Evolutionary conservation across 2,113 vertebrate genomes (phyloP).

Genomic region (Shinisaurus crocodilurus): DNA sequence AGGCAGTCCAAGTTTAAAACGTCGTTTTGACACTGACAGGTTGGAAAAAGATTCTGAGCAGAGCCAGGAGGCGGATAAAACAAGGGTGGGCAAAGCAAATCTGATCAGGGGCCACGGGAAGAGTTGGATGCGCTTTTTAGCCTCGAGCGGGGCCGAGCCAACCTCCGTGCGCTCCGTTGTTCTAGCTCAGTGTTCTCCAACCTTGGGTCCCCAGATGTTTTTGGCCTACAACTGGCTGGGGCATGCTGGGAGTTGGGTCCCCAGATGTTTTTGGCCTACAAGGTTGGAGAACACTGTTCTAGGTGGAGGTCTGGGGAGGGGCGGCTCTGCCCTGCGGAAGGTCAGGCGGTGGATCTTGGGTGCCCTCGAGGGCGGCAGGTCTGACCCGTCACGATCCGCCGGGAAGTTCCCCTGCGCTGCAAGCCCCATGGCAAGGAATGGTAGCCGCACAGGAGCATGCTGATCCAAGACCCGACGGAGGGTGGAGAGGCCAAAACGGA

Average conservation of each 20-base stretch:
- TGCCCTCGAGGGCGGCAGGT: background rate
- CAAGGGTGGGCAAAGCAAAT: background rate
- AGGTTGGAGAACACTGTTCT: too few relatives aligned
- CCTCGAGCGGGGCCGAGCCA: too few relatives aligned
- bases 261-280: too few relatives aligned
- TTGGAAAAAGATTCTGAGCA: background rate
- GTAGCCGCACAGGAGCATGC: background rate
- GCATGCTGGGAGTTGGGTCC: too few relatives aligned
- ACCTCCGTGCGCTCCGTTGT: too few relatives aligned
- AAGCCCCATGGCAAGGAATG: background rate
- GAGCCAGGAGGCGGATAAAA: background rate
- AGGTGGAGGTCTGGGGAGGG: background rate
- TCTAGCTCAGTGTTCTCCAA: too few relatives aligned
- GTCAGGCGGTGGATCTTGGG: background rate
- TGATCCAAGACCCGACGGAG: background rate
- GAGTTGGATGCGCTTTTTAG: background rate
- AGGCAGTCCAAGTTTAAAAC: background rate
- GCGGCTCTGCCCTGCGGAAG: background rate
- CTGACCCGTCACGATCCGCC: background rate
- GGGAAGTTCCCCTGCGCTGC: too few relatives aligned
- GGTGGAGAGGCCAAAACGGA: background rate
- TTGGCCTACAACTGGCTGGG: too few relatives aligned
- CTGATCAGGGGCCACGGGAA: background rate
- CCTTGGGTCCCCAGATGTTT: too few relatives aligned
- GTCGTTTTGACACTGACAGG: background rate